Evolutionary conservation across 2,113 vertebrate species (phyloP), one percentile per base, ranked within the genome.

Genomic region (Pseudopodoces humilis): DNA sequence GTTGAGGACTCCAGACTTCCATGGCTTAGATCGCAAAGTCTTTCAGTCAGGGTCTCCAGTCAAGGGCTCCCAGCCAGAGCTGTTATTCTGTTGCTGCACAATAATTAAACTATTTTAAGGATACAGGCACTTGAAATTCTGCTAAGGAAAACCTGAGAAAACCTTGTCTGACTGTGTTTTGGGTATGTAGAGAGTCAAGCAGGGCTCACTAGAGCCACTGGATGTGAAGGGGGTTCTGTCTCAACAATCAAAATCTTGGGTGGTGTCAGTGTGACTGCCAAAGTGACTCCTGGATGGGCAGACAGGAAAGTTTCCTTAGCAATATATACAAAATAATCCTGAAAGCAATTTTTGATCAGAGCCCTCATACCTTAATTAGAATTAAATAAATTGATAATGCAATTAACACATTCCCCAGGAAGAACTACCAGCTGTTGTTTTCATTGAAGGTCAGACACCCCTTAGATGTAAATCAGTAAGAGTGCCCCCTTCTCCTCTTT

Each of bases 1-100:
- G 37, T 10, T 1, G 0, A 44, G 16, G 37, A 28, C 6, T 37
- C 6, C 28, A 75, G 28, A 37, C 12, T 72, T 59, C 8, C 0
- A 0, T 10, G 19, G 7, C 44, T 67, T 81, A 59, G 12, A 19
- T 20, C 44, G 37, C 11, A 16, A 35, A n/a, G 53, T 18, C 37
- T 25, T 52, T 55, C 27, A 5, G 15, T 59, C 68, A 81, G 44
- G 37, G 15, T 46, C 15, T 6, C 13, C 12, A 8, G 15, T 37
- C 59, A 59, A 13, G 23, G 15, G 19, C 22, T 59, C 19, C 68
- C 33, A 50, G 18, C 2, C 60, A 50, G 22, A 74, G 44, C 22
- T 1, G 1, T 20, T 39, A n/a, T 9, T 74, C 52, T 59, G 27
- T 28, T 44, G 22, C 30, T 67, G 52, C 52, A 59, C 33, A 22